Conservation (phyloP, 2,888 invertebrate species). For the Lepas anatifera region DNA sequence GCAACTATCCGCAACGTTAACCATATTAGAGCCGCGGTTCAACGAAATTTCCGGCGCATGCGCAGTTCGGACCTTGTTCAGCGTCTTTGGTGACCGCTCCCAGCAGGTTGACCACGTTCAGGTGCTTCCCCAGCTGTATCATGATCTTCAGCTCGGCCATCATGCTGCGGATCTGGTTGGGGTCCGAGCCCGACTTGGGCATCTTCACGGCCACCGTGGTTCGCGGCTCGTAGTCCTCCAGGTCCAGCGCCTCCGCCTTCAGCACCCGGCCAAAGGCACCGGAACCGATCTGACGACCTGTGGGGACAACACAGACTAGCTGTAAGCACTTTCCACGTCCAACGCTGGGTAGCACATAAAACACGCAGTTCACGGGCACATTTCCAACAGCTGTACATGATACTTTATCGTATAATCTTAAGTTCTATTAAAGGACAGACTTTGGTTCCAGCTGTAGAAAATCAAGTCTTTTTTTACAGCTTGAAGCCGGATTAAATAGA, state of each 20-base stretch:
- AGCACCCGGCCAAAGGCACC: constrained; percentile 93
- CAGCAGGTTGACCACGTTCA: constrained; percentile 87
- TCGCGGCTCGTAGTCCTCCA: constrained; percentile 43
- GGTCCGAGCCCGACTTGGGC: constrained; percentile 78
- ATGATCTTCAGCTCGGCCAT: constrained; percentile 90
- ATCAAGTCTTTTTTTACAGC: no score
- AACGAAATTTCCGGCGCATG: no score
- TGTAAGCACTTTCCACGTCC: background rate
- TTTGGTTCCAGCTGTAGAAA: no score
- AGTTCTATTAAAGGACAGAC: no score
- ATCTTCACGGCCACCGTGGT: constrained; percentile 89
- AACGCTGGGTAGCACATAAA: no score
- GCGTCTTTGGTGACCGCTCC: constrained; percentile 89
- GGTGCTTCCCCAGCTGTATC: constrained; percentile 84
- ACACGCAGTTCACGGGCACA: no score
- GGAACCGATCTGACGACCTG: constrained; percentile 77
- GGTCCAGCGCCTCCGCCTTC: constrained; percentile 69
- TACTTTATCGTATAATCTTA: no score
- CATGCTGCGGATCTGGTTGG: constrained; percentile 69
- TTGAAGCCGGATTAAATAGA: no score
- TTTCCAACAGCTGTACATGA: no score
- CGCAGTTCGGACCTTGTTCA: no score
- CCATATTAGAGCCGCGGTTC: no score
- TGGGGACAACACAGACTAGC: background rate
- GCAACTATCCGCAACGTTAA: no score